Percentiles rank a stretch among this genome's conserved stretches.
These are phyloP conservation scores for Punctoribates punctum DNA, from an alignment of 2,888 invertebrate genomes.

Conservation along the genomic window DNA sequence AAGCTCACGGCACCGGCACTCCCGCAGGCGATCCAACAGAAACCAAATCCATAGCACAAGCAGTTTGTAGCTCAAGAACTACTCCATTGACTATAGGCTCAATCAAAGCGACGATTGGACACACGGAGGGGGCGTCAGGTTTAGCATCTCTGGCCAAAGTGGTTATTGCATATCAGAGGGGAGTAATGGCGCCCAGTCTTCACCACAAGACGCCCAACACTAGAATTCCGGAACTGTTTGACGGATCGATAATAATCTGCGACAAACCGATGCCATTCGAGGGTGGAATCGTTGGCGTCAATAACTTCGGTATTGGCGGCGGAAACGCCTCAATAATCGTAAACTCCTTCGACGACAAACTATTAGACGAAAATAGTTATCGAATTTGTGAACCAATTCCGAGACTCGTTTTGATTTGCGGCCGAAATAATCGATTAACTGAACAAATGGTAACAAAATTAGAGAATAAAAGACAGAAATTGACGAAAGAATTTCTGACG, in stretches of 20 bases:
- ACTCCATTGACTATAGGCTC: constrained; percentile 57
- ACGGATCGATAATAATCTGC: constrained; percentile 61
- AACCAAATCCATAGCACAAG: constrained; percentile 54
- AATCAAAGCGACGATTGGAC: constrained; percentile 60
- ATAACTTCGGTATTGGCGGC: constrained; percentile 61
- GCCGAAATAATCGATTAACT: constrained; percentile 76
- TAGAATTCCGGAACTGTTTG: constrained; percentile 56
- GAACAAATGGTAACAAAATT: constrained; percentile 60
- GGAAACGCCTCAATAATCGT: constrained; percentile 52
- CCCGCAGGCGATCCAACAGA: constrained; percentile 59
- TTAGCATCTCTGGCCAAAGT: constrained; percentile 51
- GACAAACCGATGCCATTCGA: constrained; percentile 55
- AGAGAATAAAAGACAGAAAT: constrained; percentile 56
- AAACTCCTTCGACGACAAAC: constrained; percentile 47
- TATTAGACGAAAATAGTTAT: constrained; percentile 45
- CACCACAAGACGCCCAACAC: constrained; percentile 58
- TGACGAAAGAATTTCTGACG: constrained; percentile 64
- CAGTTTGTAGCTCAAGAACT: constrained; percentile 44
- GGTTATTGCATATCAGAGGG: constrained; percentile 57
- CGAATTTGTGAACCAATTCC: constrained; percentile 56
- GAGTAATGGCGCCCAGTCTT: constrained; percentile 56
- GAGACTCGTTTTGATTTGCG: constrained; percentile 71
- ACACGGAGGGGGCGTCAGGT: constrained; percentile 56
- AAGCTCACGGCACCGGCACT: constrained; percentile 60
- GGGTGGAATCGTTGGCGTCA: constrained; percentile 57